A percentile compares a stretch with the other conserved stretches of the same genome.
These are phyloP conservation scores for Gymnobelideus leadbeateri DNA, from an alignment of 2,113 vertebrate species.

Conservation along the genomic window DNA sequence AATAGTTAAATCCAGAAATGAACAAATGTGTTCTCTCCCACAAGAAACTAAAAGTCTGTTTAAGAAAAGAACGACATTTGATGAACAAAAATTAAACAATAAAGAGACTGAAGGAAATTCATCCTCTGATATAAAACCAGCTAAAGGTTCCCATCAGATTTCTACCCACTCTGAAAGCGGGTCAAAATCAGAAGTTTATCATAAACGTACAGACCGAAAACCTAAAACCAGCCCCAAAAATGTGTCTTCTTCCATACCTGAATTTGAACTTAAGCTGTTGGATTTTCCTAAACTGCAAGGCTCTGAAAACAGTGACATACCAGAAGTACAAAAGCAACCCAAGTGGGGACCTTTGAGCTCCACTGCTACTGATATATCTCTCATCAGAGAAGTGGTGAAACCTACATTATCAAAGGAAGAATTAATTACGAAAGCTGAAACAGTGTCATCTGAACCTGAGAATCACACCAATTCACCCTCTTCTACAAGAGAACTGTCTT, in stretches of 20 bases:
- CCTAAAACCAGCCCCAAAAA: too few species aligned
- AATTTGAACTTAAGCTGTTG: too few species aligned
- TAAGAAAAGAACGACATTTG: too few species aligned
- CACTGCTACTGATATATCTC: not conserved
- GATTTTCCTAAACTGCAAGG: conserved; percentile 82
- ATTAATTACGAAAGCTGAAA: conserved; percentile 58
- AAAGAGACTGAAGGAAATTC: conserved; percentile 56
- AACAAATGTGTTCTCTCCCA: too few species aligned
- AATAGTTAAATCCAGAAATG: too few species aligned
- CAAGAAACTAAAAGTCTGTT: too few species aligned
- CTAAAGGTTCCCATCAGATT: conserved; percentile 53
- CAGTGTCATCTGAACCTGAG: conserved; percentile 46
- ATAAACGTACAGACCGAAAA: too few species aligned
- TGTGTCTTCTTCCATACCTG: conserved; percentile 63
- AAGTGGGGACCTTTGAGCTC: conserved; percentile 58
- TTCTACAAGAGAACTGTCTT: conserved; percentile 74
- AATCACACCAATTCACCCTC: conserved; percentile 55
- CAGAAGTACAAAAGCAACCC: too few species aligned
- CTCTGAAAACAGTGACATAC: too few species aligned
- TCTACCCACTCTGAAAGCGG: conserved; percentile 60
- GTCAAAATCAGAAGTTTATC: conserved; percentile 75
- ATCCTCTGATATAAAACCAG: conserved; percentile 59
- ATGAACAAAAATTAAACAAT: too few species aligned
- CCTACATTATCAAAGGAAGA: conserved; percentile 61
- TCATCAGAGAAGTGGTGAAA: conserved; percentile 51